Evolutionary conservation across 2,113 vertebrate genomes (phyloP), one percentile per base, ranked within the genome.

Genomic region (Notiomystis cincta): DNA sequence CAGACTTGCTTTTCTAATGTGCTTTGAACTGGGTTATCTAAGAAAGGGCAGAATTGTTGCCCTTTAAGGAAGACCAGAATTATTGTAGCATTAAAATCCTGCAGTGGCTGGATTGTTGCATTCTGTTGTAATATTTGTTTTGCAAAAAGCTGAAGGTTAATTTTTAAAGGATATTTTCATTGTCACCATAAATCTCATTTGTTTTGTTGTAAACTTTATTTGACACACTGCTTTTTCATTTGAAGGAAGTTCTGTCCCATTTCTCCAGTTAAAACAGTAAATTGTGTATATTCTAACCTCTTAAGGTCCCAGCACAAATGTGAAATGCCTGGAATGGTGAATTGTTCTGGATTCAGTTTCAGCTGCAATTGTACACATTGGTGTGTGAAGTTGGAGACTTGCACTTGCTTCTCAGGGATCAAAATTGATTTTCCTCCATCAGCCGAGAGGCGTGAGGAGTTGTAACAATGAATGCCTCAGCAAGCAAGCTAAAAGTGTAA

Each of bases 391-490:
- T 94, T 83, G 85, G 78, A 94, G 69, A 60, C 82, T 40, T 61
- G 79, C 62, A 78, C 84, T 95, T 96, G 92, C 87, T 95, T 95
- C 94, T 96, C 93, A 94, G 94, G 95, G 93, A 92, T 91, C 82
- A 90, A 65, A 87, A 95, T 91, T 79, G 58, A 82, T 96, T 89
- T 95, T 94, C 44, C 58, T 95, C 48, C 40, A 56, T 82, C 33
- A 75, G 86, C 75, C 72, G 78, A 82, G 90, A 86, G 56, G 45
- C 28, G 9, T 69, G 38, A 84, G 73, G 78, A 91, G 56, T 66
- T 94, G 54, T 67, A 95, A 73, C 76, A 73, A 50, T 89, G 80
- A 79, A 50, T 82, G 80, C 79, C 84, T 92, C 58, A 83, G 51
- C 61, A 72, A 95, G 77, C 90, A 78, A 90, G 54, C 92, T 86